Percentiles rank a stretch among this genome's conserved stretches.
Evolutionary conservation across 2,888 invertebrate species (phyloP).

Genomic region (Adelognathus sp.): DNA sequence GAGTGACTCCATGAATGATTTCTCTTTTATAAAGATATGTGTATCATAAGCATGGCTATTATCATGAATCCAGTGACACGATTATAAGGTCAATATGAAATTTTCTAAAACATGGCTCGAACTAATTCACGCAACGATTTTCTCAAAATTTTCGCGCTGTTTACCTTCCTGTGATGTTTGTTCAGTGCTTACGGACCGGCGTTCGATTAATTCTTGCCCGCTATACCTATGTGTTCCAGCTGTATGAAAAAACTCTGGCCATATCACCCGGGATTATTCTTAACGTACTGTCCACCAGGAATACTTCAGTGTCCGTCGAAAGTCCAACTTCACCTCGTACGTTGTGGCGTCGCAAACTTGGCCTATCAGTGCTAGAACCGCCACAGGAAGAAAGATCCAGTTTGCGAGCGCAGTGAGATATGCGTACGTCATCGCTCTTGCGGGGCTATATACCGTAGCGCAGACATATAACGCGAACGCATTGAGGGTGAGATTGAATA

Average conservation of each 20-base stretch:
- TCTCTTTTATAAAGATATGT: no score
- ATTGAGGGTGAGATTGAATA: not conserved
- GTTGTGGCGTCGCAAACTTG: slow-evolving; percentile 21
- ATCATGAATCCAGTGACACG: no score
- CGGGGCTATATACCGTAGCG: not conserved
- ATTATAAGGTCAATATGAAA: no score
- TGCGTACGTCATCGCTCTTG: not conserved
- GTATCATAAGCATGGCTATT: no score
- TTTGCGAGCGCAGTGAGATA: not conserved
- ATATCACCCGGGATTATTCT: not conserved
- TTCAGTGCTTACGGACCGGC: no score
- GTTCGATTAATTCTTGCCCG: no score
- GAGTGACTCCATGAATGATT: no score
- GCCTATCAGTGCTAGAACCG: not conserved
- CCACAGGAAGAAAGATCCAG: not conserved
- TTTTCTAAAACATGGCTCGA: no score
- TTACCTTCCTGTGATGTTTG: no score
- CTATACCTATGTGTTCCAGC: no score
- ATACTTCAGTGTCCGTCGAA: not conserved
- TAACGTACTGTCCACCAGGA: not conserved
- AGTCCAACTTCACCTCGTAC: slow-evolving; percentile 12
- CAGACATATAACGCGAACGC: not conserved
- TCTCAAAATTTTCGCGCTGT: no score
- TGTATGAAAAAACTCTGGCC: not conserved
- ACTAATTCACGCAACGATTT: no score